Evolutionary conservation across 2,797 vertebrate genomes (phyloP), one percentile per base, ranked within the genome.

Genomic region (Takifugu rubripes): DNA sequence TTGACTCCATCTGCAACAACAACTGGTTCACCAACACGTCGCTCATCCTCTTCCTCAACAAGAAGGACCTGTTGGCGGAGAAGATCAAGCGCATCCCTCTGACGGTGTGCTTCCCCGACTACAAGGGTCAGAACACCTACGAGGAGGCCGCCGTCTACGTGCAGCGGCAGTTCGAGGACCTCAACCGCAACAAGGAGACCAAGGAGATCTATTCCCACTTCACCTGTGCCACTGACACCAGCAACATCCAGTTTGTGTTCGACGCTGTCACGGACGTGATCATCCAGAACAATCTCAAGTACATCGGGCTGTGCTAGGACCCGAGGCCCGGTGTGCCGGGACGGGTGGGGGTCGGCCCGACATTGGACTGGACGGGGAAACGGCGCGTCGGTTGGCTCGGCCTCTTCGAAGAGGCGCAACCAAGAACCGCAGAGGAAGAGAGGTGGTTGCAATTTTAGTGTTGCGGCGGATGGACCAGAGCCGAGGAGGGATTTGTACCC

Each of bases 151-250:
- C 97, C 0, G 97, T 99, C 79, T 99, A 98, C 58, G 97, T 99
- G 82, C 97, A 99, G 54, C 93, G 97, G 62, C 97, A 99, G 90
- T 99, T 99, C 29, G 97, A 99, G 93, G 97, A 98, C 93, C 95
- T 99, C 74, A 99, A 99, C 84, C 96, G 97, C 87, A 99, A 99
- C 94, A 99, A 99, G 88, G 97, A 99, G 87, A 98, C 97, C 89
- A 99, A 99, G 94, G 97, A 99, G 87, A 99, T 99, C 89, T 99
- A 99, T 84, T 99, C 97, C 3, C 97, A 99, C 87, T 99, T 99
- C 92, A 99, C 97, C 83, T 98, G 97, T 54, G 97, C 97, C 88
- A 99, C 97, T 36, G 96, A 99, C 87, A 99, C 97, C 92, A 99
- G 97, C 93, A 99, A 99, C 92, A 99, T 99, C 92, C 97, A 99